Percentiles rank a stretch among this genome's conserved stretches.
Evolutionary conservation across 2,797 vertebrate species (phyloP).

Genomic region (Scleropages formosus): DNA sequence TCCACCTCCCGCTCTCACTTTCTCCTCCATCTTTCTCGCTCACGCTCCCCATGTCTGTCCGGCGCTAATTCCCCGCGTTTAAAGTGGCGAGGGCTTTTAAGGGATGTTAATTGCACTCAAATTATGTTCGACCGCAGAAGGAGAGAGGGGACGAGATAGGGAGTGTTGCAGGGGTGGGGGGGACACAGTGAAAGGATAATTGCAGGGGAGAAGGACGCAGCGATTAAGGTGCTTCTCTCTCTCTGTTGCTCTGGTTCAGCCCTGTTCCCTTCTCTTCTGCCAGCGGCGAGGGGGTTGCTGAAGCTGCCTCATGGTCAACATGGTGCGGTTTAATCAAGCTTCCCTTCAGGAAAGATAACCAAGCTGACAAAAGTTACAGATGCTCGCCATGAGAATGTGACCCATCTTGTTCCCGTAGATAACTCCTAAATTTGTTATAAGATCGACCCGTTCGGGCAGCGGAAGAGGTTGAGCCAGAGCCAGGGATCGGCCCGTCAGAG

Average conservation of each 20-base stretch:
- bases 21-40: slow-evolving; percentile 50
- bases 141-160: slow-evolving; percentile 39
- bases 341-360: slow-evolving; percentile 46
- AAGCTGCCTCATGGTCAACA: slow-evolving; percentile 58
- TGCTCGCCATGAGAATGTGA: slow-evolving; percentile 43
- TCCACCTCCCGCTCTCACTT: slow-evolving; percentile 40
- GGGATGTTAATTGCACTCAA: slow-evolving; percentile 82
- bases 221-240: slow-evolving; percentile 62
- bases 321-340: slow-evolving; percentile 60
- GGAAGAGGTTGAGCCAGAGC: slow-evolving; percentile 6
- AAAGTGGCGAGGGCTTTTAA: slow-evolving; percentile 77
- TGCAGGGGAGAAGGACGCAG: slow-evolving; percentile 63
- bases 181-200: slow-evolving; percentile 70
- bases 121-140: slow-evolving; percentile 77
- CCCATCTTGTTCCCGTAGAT: slow-evolving; percentile 64
- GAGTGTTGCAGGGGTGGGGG: slow-evolving; percentile 16
- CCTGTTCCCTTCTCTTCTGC: slow-evolving; percentile 26
- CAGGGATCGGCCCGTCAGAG: background rate
- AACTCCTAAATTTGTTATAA: slow-evolving; percentile 67
- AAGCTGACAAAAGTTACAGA: slow-evolving; percentile 52
- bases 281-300: background rate
- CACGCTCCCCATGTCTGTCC: slow-evolving; percentile 14
- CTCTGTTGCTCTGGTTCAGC: slow-evolving; percentile 31
- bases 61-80: slow-evolving; percentile 68
- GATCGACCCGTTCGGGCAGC: slow-evolving; percentile 50